phyloP scores from a whole-genome alignment of 2,113 vertebrate species.

The Pangasianodon gigas region DNA sequence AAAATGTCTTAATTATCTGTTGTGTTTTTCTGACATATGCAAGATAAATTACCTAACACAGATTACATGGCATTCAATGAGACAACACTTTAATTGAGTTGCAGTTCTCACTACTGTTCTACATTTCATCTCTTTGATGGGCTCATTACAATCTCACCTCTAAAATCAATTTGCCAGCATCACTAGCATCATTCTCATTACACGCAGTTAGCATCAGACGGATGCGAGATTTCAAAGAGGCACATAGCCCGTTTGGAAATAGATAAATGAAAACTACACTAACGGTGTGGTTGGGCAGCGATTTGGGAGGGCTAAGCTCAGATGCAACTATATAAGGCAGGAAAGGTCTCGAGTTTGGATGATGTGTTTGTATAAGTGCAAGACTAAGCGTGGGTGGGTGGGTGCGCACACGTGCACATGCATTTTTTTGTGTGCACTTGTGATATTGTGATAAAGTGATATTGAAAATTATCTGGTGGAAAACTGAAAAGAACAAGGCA shows the following conservation, averaged over 20 bases:
- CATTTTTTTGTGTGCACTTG: not conserved
- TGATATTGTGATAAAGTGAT: conserved; percentile 22
- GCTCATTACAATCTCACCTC: conserved; percentile 58
- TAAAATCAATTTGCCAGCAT: conserved; percentile 51
- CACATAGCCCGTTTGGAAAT: conserved; percentile 45
- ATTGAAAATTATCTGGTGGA: not conserved
- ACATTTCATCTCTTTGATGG: conserved; percentile 54
- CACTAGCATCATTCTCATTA: conserved; percentile 54
- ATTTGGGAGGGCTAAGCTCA: conserved; percentile 17
- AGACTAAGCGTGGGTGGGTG: conserved; percentile 17
- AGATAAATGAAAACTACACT: conserved; percentile 50
- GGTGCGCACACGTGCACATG: not conserved
- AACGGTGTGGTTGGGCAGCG: not conserved
- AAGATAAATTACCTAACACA: conserved; percentile 62
- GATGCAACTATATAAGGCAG: conserved; percentile 38
- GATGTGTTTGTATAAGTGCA: conserved; percentile 19
- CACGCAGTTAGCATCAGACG: conserved; percentile 51
- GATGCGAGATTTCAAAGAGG: conserved; percentile 36
- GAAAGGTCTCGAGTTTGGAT: conserved; percentile 48
- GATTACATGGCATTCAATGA: conserved; percentile 54
- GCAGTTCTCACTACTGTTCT: conserved; percentile 25
- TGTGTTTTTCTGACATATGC: conserved; percentile 44
- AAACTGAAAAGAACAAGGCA: conserved; percentile 27
- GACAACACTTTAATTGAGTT: conserved; percentile 46
- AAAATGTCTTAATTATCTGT: conserved; percentile 60